These are phyloP conservation scores for Laticauda colubrina DNA, from an alignment of 2,113 vertebrate species.

Conservation along the genomic window DNA sequence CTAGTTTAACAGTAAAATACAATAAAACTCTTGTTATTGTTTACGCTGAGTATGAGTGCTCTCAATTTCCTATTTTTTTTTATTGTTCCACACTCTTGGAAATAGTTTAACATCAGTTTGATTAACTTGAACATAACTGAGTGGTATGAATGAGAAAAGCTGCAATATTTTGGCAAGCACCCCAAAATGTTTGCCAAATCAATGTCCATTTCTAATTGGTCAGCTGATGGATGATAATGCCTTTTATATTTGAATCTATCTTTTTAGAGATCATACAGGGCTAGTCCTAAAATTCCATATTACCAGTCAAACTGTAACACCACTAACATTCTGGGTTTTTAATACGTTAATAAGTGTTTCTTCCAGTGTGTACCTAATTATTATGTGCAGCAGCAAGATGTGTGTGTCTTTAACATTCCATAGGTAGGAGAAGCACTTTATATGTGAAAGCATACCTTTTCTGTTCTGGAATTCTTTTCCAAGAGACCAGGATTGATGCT, in stretches of 20 bases:
- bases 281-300: neutral
- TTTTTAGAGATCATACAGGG: neutral
- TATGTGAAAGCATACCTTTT: neutral
- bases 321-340: neutral
- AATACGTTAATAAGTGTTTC: neutral
- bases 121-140: neutral
- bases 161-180: neutral
- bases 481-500: neutral
- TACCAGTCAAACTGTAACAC: neutral
- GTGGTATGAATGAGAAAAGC: neutral
- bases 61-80: neutral
- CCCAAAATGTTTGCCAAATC: neutral
- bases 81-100: neutral
- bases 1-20: neutral
- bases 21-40: neutral
- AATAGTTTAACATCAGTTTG: neutral
- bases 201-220: neutral
- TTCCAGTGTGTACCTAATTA: neutral
- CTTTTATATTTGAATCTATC: neutral
- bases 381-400: neutral
- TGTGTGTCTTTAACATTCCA: neutral
- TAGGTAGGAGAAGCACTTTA: neutral
- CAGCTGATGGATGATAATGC: neutral
- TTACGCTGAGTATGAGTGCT: neutral
- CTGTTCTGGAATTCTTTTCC: neutral